Evolutionary conservation across 2,113 vertebrate genomes (phyloP), one percentile per base, ranked within the genome.

Genomic region (Tragelaphus strepsiceros): DNA sequence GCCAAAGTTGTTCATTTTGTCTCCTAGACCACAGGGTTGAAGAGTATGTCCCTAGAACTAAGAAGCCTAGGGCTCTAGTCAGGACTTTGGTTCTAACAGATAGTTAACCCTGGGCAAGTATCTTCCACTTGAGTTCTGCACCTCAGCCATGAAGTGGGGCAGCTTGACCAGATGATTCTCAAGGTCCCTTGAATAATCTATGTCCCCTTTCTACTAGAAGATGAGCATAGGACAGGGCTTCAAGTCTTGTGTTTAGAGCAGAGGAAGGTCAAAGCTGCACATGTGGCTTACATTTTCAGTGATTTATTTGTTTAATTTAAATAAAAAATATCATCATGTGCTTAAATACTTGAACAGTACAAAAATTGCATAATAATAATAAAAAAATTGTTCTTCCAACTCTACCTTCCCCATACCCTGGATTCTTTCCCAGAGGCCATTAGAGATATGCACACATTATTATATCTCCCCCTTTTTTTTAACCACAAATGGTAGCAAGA

Each of bases 241-340:
- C 9, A 22, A 62, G 32, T 3, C 21, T 24, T 26, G n/a, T 46
- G 71, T 53, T 67, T 51, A 12, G 26, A 95, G 46, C 11, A 53
- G 16, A 92, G 9, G 12, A 46, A 97, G 26, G 26, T 61, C 59
- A 86, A 67, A 92, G 16, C n/a, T 78, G 26, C 35, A 82, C 71
- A 83, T 58, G 12, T 83, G 71, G 80, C 21, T 92, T 92, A 85
- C 28, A 92, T 96, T 90, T 92, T 94, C 74, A 88, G 58, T 81
- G 32, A 90, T 92, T 93, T 84, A 53, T 82, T 88, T 90, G 14
- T 92, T 82, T 94, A 32, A 51, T 83, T 90, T 97, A 77, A 94
- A 74, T 87, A 90, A 49, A 51, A 97, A 96, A 49, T 43, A 49
- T 21, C 7, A 30, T 61, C 26, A n/a, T 17, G 81, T 71, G n/a